Conservation (phyloP, 1,140 invertebrate genomes). For the Drosophila willistoni region DNA sequence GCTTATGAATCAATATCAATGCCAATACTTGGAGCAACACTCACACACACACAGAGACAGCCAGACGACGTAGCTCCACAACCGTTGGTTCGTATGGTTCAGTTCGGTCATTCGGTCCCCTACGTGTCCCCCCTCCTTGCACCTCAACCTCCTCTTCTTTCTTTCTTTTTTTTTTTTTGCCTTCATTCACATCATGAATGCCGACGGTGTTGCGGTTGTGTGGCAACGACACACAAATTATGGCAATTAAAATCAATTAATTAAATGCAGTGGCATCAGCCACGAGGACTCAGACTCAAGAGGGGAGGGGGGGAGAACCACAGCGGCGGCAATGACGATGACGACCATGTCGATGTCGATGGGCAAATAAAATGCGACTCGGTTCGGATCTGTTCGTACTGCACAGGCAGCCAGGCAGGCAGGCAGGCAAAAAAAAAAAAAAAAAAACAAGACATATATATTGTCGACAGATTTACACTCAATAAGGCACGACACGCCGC, state of each 20-base stretch:
- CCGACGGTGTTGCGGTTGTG: slow-evolving; percentile 75
- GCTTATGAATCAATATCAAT: slow-evolving; percentile 80
- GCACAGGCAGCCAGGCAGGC: slow-evolving; percentile 19
- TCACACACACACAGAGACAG: slow-evolving; percentile 36
- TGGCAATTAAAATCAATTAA: slow-evolving; percentile 82
- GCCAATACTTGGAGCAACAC: slow-evolving; percentile 40
- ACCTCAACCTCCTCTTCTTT: neutral
- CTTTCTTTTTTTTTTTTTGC: slow-evolving; percentile 13
- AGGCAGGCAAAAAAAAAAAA: slow-evolving; percentile 53
- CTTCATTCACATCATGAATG: slow-evolving; percentile 55
- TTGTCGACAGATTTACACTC: slow-evolving; percentile 81
- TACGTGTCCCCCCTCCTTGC: neutral
- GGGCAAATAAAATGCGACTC: slow-evolving; percentile 27
- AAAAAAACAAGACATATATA: slow-evolving; percentile 46
- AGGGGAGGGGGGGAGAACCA: neutral
- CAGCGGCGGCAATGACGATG: neutral
- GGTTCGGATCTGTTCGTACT: slow-evolving; percentile 34
- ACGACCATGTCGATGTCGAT: slow-evolving; percentile 34
- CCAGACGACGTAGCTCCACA: neutral
- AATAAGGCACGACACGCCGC: slow-evolving; percentile 79
- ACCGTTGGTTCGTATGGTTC: slow-evolving; percentile 27
- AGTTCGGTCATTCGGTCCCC: neutral
- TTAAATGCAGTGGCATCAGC: slow-evolving; percentile 75
- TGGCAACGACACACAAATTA: slow-evolving; percentile 80
- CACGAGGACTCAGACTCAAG: slow-evolving; percentile 16